Base-by-base conservation (phyloP, 2,888 invertebrate species). In the Lordiphosa andalusiaca region DNA sequence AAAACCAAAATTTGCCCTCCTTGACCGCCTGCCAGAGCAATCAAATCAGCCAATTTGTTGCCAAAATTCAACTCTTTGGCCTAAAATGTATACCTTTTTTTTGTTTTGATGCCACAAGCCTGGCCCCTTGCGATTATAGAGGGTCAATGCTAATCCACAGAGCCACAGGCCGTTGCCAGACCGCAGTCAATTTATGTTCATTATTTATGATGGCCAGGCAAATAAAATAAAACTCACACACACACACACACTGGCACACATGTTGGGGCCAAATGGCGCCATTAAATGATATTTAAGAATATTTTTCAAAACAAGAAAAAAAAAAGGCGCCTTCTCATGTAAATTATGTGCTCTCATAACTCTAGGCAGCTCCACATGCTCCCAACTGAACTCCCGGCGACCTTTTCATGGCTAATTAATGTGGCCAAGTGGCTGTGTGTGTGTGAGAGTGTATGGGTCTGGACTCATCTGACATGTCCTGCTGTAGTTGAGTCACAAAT, bases 381-480 rank as follows among this genome's bases (percentile, higher is more conserved):
- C 30, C 44, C 19, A 25, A 19, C 25, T 23, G 33, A 7, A 33
- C 30, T 33, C 21, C 33, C 3, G 47, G 37, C 16, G 46, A 57
- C 65, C 60, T 65, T 70, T 68, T 68, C 64, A 74, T 64, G 70
- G 68, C 66, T 69, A 76, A 75, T 76, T 76, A 74, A 76, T 64
- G 63, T 36, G 55, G 47, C 52, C 57, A 64, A 57, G 60, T 51
- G 46, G 30, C 21, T 35, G 21, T 16, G 6, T 39, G 9, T 16
- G 6, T 39, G 9, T 19, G 19, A n/a, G 6, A 33, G 9, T 16
- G 6, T 39, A 6, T 7, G 53, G 12, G 23, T 16, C 21, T 33
- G 48, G 23, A 13, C 36, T 37, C 13, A 44, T n/a, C 58, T 58
- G 63, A 56, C 74, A 64, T 71, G 68, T 66, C 57, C 46, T 42